A percentile compares a stretch with the other conserved stretches of the same genome.
Evolutionary conservation across 2,888 invertebrate species (phyloP).

Genomic region (Idaea aversata): DNA sequence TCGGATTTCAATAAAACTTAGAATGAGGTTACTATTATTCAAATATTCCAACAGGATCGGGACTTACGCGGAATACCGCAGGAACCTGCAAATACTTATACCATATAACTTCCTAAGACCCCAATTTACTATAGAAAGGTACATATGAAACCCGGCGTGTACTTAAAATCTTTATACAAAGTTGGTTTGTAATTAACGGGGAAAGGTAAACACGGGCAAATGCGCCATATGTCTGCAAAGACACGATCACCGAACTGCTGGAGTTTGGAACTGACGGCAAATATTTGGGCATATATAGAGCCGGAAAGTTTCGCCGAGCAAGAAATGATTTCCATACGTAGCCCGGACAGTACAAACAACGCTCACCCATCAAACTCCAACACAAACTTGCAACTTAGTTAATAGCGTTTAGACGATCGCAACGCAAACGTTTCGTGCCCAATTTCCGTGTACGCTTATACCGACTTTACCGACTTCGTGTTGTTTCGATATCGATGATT

Average conservation of each 20-base stretch:
- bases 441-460: constrained; percentile 44
- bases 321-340: constrained; percentile 74
- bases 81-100: neutral
- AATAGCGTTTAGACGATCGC: constrained; percentile 70
- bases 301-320: constrained; percentile 65
- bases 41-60: neutral
- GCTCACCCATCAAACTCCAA: constrained; percentile 72
- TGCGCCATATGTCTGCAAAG: constrained; percentile 56
- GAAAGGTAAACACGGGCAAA: constrained; percentile 48
- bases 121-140: neutral
- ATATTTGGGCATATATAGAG: constrained; percentile 70
- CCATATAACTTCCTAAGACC: neutral
- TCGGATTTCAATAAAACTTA: too few species aligned
- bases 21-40: too few species aligned
- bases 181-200: constrained; percentile 45
- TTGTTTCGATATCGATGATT: constrained; percentile 26
- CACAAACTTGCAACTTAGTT: constrained; percentile 71
- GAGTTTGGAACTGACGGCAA: constrained; percentile 63
- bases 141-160: constrained; percentile 2
- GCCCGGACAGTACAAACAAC: constrained; percentile 66
- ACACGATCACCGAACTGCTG: constrained; percentile 59
- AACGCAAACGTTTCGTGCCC: constrained; percentile 49
- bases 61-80: neutral
- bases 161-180: constrained; percentile 24
- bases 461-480: constrained; percentile 27